These are phyloP conservation scores for Chroicocephalus ridibundus DNA, from an alignment of 2,113 vertebrate species.

Conservation along the genomic window DNA sequence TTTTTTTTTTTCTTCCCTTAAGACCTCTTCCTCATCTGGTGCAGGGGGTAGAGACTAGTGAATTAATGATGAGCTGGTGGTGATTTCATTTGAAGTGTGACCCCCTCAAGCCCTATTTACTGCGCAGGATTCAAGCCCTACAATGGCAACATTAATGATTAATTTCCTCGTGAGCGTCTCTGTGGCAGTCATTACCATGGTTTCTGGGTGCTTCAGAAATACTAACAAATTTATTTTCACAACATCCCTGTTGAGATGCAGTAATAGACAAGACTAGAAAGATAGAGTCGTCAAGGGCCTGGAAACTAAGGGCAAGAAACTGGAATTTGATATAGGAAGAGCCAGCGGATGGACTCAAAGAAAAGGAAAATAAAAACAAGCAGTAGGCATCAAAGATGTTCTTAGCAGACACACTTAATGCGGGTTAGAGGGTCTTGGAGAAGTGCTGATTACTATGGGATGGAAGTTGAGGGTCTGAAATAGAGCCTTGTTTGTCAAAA, in stretches of 20 bases:
- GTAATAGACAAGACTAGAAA: neutral
- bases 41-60: neutral
- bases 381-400: neutral
- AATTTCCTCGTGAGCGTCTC: conserved; percentile 9
- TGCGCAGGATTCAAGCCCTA: neutral
- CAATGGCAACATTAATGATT: neutral
- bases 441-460: neutral
- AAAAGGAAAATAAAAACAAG: neutral
- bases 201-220: conserved; percentile 24
- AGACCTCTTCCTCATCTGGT: neutral
- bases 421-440: neutral
- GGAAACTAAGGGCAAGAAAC: neutral
- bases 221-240: neutral
- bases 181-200: neutral
- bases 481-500: neutral
- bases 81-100: conserved; percentile 6
- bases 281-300: neutral
- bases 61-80: neutral
- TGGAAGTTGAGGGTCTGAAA: neutral
- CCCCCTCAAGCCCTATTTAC: neutral
- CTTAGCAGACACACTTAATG: neutral
- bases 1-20: neutral
- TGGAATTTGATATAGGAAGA: neutral
- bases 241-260: neutral
- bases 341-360: neutral